These are phyloP conservation scores for Cheirogaleus major DNA, from an alignment of 2,797 vertebrate species.

Conservation along the genomic window DNA sequence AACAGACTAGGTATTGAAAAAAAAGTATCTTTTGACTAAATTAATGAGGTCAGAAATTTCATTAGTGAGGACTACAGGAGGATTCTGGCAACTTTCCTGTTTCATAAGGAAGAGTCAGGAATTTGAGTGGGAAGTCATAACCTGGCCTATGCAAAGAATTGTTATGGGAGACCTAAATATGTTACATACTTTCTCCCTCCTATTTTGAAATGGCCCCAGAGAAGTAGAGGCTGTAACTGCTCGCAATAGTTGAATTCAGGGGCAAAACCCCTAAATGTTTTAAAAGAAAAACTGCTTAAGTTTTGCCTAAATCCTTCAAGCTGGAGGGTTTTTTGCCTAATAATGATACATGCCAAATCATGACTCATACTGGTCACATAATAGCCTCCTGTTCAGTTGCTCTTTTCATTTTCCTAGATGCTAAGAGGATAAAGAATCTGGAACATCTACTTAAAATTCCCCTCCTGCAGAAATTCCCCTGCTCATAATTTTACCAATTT, in stretches of 20 bases:
- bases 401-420: conserved; percentile 47
- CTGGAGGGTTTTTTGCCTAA: background rate
- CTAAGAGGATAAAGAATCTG: background rate
- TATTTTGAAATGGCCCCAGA: background rate
- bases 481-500: too few species aligned
- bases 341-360: background rate
- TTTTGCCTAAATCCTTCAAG: conserved; percentile 24
- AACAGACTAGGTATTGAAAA: background rate
- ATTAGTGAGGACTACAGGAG: background rate
- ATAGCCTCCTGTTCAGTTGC: background rate
- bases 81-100: background rate
- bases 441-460: background rate
- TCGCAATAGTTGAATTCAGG: background rate
- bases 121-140: background rate
- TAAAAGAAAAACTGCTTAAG: background rate
- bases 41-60: background rate
- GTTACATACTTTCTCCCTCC: background rate
- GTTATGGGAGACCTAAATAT: background rate
- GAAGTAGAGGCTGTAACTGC: background rate
- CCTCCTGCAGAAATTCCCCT: background rate
- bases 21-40: background rate
- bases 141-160: background rate
- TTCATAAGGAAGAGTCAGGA: background rate
- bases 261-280: background rate
- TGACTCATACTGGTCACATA: background rate